A percentile compares a stretch with the other conserved stretches of the same genome.
Evolutionary conservation across 1,140 invertebrate genomes (phyloP).

Genomic region (Nylanderia fulva): DNA sequence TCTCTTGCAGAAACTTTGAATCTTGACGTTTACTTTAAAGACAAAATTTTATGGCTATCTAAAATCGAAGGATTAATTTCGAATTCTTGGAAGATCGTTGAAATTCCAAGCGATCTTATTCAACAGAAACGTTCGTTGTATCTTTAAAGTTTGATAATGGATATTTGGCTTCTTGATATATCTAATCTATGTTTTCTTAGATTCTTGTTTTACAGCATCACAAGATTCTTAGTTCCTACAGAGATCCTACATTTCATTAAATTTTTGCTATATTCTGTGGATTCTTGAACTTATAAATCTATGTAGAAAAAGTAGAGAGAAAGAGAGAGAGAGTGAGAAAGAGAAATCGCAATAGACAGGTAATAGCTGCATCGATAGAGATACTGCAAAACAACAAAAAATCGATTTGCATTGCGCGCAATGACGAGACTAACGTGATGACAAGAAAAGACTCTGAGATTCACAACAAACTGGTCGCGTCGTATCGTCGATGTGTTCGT

Average conservation of each 20-base stretch:
- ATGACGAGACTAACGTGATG: constrained; percentile 48
- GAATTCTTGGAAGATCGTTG: constrained; percentile 8
- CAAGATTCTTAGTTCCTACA: neutral
- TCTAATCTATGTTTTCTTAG: neutral
- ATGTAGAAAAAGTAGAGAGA: neutral
- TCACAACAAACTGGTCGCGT: constrained; percentile 64
- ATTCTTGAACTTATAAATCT: constrained; percentile 6
- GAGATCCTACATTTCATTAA: no score
- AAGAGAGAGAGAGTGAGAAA: constrained; percentile 35
- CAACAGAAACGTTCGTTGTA: neutral
- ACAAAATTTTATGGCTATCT: neutral
- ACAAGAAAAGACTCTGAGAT: constrained; percentile 55
- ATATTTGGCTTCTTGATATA: no score
- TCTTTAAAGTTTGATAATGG: neutral
- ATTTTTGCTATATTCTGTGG: neutral
- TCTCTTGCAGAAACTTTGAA: neutral
- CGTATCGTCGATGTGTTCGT: constrained; percentile 49
- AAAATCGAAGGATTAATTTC: neutral
- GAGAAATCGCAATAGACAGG: neutral
- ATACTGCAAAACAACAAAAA: constrained; percentile 35
- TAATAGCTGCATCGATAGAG: neutral
- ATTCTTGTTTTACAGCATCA: neutral
- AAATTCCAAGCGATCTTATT: neutral
- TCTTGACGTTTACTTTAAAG: neutral
- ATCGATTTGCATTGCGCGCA: neutral